Conservation (phyloP, 2,113 vertebrate genomes). For the Labrus mixtus region DNA sequence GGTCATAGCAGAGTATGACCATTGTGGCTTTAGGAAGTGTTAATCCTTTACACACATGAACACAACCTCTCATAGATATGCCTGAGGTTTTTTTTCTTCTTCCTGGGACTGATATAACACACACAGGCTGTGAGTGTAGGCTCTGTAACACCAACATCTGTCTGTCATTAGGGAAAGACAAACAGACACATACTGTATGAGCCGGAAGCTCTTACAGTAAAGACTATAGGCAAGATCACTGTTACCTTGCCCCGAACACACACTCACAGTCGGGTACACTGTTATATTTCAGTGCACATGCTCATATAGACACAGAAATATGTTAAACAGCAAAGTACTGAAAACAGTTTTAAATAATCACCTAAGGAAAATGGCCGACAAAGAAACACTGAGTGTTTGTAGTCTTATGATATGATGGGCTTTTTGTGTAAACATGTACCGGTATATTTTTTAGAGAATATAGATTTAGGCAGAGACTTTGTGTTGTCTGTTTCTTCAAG, state of each 20-base stretch:
- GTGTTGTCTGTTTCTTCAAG: too few species aligned
- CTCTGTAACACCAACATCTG: constrained; percentile 70
- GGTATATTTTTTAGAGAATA: too few species aligned
- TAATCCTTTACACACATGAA: constrained; percentile 31
- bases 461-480: too few species aligned
- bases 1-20: background rate
- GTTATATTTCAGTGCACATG: background rate
- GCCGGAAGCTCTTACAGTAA: constrained; percentile 39
- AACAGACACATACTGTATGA: constrained; percentile 27
- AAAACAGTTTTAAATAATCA: too few species aligned
- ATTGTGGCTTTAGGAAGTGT: constrained; percentile 42
- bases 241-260: constrained; percentile 63
- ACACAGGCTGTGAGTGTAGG: constrained; percentile 18
- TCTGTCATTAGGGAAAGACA: constrained; percentile 63
- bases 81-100: constrained; percentile 9
- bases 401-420: too few species aligned
- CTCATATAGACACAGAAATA: background rate
- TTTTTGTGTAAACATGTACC: too few species aligned
- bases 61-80: constrained; percentile 17
- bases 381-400: too few species aligned
- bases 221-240: constrained; percentile 59
- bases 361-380: too few species aligned
- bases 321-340: too few species aligned
- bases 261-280: background rate
- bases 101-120: constrained; percentile 2